Conservation (phyloP, 2,888 invertebrate genomes). For the Polydrusus cervinus region DNA sequence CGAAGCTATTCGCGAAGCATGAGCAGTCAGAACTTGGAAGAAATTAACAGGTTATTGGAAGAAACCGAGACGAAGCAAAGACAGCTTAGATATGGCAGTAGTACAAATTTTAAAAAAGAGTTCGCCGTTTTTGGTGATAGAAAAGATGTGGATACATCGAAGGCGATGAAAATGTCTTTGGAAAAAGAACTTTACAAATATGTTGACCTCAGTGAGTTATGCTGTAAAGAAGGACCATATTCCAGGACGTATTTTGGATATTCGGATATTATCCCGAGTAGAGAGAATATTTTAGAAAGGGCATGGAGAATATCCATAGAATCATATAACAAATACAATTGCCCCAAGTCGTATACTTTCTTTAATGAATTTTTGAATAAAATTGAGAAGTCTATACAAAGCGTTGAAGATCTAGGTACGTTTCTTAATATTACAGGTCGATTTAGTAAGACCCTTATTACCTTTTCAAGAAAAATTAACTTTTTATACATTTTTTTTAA, state of each 20-base stretch:
- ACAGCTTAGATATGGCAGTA: neutral
- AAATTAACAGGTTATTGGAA: slow-evolving; percentile 57
- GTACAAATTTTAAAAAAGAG: slow-evolving; percentile 3
- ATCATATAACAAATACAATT: slow-evolving; percentile 39
- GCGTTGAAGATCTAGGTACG: slow-evolving; percentile 47
- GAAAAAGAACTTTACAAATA: slow-evolving; percentile 24
- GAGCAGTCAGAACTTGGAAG: slow-evolving; percentile 52
- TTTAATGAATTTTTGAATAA: slow-evolving; percentile 46
- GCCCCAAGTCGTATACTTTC: slow-evolving; percentile 33
- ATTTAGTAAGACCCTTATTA: no score
- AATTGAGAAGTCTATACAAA: slow-evolving; percentile 44
- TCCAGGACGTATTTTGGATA: slow-evolving; percentile 49
- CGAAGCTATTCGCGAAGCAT: slow-evolving; percentile 52
- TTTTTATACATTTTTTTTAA: no score
- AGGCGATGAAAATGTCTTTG: slow-evolving; percentile 40
- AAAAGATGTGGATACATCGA: slow-evolving; percentile 21
- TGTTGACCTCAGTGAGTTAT: slow-evolving; percentile 28
- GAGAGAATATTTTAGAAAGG: slow-evolving; percentile 53
- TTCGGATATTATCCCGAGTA: slow-evolving; percentile 48
- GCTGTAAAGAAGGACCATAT: slow-evolving; percentile 4
- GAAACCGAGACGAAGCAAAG: slow-evolving; percentile 51
- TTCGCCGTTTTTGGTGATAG: slow-evolving; percentile 23
- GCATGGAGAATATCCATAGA: slow-evolving; percentile 52
- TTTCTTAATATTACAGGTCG: no score
- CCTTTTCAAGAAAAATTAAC: no score